Percentiles rank a stretch among this genome's conserved stretches.
These are phyloP conservation scores for Spermophilus dauricus DNA, from an alignment of 2,113 vertebrate genomes.

Conservation along the genomic window DNA sequence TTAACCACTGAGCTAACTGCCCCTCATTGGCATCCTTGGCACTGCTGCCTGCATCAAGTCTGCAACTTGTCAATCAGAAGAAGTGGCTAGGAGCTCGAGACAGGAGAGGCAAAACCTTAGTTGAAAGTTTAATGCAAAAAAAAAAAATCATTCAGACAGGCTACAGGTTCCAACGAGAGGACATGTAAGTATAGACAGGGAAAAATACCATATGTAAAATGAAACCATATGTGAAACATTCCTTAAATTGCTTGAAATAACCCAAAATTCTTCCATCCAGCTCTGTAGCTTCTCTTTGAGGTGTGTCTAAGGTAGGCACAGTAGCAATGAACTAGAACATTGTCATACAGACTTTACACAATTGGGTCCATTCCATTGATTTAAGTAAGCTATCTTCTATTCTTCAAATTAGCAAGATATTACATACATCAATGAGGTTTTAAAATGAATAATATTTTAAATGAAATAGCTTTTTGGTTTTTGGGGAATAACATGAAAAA, in stretches of 20 bases:
- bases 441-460: constrained; percentile 22
- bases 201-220: background rate
- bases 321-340: background rate
- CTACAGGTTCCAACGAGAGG: background rate
- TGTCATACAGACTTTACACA: background rate
- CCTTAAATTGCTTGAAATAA: background rate
- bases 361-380: background rate
- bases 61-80: background rate
- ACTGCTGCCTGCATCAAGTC: background rate
- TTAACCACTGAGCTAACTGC: background rate
- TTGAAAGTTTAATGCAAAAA: background rate
- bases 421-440: background rate
- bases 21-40: background rate
- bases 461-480: background rate
- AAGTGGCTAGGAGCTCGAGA: background rate
- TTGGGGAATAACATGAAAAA: background rate
- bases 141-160: background rate
- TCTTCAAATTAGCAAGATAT: background rate
- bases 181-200: background rate
- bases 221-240: background rate
- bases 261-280: background rate
- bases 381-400: background rate
- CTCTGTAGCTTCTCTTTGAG: background rate
- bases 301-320: background rate
- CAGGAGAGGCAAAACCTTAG: background rate